Percentiles rank a stretch among this genome's conserved stretches.
phyloP scores from a whole-genome alignment of 92 coral and sea anemone species.

The Epizoanthus ramosus region DNA sequence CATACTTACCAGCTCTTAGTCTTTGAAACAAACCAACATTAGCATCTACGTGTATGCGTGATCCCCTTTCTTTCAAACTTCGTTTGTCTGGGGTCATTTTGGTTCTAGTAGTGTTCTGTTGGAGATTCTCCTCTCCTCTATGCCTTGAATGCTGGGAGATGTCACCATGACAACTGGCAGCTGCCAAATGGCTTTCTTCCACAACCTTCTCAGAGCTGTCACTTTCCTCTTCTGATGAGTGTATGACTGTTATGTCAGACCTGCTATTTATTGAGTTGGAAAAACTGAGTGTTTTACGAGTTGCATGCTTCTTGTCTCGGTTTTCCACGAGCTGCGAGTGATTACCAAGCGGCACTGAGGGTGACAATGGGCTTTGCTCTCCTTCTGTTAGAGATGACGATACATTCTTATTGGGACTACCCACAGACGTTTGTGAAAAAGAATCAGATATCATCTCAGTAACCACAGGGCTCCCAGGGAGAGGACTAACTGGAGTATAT shows the following conservation, averaged over 20 bases:
- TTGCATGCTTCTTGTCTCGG: slow-evolving; percentile 4
- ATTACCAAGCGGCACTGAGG: slow-evolving; percentile 21
- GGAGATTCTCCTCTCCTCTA: neutral
- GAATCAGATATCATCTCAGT: neutral
- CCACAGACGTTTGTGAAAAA: neutral
- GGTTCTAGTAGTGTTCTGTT: slow-evolving; percentile 3
- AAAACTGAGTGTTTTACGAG: slow-evolving; percentile 24
- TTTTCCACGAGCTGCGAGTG: slow-evolving; percentile 12
- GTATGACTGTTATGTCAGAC: neutral
- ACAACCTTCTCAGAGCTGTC: neutral
- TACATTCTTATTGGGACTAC: neutral
- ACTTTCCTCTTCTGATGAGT: slow-evolving; percentile 30
- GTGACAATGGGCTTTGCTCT: slow-evolving; percentile 17
- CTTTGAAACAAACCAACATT: slow-evolving; percentile 50
- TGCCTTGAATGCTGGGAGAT: neutral
- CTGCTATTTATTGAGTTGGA: neutral
- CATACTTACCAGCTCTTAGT: slow-evolving; percentile 46
- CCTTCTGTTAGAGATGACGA: neutral
- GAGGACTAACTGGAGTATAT: neutral
- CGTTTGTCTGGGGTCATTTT: neutral
- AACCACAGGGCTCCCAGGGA: slow-evolving; percentile 8
- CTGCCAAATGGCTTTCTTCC: neutral
- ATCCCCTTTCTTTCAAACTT: neutral
- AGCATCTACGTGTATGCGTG: slow-evolving; percentile 2
- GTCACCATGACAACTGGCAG: neutral